Evolutionary conservation across 1,140 invertebrate genomes (phyloP).

Genomic region (Drosophila santomea): DNA sequence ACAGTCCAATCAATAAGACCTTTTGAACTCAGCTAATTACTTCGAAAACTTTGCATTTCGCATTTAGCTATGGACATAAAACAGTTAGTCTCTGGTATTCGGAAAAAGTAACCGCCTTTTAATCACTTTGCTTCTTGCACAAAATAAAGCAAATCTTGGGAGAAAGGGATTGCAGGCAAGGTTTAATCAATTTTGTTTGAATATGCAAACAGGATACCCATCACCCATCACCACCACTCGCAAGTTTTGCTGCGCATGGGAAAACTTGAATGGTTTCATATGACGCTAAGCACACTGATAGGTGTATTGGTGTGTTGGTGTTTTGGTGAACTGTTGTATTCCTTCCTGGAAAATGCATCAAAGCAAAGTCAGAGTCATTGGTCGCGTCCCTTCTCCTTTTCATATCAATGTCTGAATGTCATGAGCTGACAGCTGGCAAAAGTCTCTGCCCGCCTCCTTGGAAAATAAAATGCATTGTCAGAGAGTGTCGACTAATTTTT

Average conservation of each 20-base stretch:
- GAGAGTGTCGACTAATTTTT: conserved; percentile 45
- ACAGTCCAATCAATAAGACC: conserved; percentile 8
- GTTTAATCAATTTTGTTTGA: conserved; percentile 9
- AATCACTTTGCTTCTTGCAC: no score
- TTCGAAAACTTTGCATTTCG: no score
- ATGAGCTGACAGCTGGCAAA: conserved; percentile 33
- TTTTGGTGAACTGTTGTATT: not conserved
- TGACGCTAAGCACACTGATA: conserved; percentile 6
- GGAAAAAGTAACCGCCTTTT: no score
- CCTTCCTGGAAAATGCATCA: conserved; percentile 30
- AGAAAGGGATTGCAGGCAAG: not conserved
- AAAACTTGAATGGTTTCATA: conserved; percentile 34
- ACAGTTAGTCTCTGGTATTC: no score
- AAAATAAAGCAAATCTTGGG: not conserved
- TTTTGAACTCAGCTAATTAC: not conserved
- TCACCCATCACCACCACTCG: conserved; percentile 1
- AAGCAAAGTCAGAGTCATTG: conserved; percentile 41
- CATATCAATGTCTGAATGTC: conserved; percentile 47
- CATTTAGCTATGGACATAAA: no score
- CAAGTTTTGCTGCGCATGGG: conserved; percentile 21
- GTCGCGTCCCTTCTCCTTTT: conserved; percentile 10
- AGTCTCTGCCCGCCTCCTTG: conserved; percentile 7
- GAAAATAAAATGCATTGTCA: conserved; percentile 32
- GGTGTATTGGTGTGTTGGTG: not conserved
- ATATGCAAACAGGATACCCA: conserved; percentile 22